Evolutionary conservation across 2,113 vertebrate species (phyloP), one percentile per base, ranked within the genome.

Genomic region (Columbina picui): DNA sequence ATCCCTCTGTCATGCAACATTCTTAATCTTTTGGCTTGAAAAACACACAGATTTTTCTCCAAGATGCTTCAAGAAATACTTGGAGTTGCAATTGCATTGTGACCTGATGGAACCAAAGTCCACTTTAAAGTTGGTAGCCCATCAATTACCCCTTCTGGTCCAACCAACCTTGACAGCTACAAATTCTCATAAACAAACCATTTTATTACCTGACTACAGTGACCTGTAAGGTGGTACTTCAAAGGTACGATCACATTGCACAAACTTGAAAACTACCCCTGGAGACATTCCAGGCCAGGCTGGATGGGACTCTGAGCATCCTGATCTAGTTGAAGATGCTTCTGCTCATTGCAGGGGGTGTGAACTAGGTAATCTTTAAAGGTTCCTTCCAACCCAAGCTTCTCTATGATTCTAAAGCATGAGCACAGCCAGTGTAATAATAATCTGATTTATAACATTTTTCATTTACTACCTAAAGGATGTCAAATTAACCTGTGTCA

Each of bases 141-240:
- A 94, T 34, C 1, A 1, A 77, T 95, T 92, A 91, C 61, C 53
- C 61, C 41, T 90, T 94, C 88, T 86, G 91, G 95, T 90, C 56
- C 73, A 84, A 94, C 6, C 19, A 83, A 90, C 59, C 32, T 56
- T 71, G 45, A 89, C 60, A 94, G 52, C 30, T 78, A 30, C 78
- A 91, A 95, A 95, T 96, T 96, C 86, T 96, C 84, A 91, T 92
- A 84, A 77, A 84, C 3, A 77, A 87, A 83, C 50, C 19, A 80
- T 64, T 84, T 95, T 88, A 89, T 73, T 84, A 82, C 67, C 53
- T 56, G 67, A 20, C 65, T 84, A 70, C 86, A 93, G 43, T 74
- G 79, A 94, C 19, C 12, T 75, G 3, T 47, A 59, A 77, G 26
- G 55, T 50, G 55, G 36, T 81, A 49, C 29, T 90, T 61, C 4